Evolutionary conservation across 2,797 vertebrate species (phyloP).

Genomic region (Ctenochaetus hawaiiensis): DNA sequence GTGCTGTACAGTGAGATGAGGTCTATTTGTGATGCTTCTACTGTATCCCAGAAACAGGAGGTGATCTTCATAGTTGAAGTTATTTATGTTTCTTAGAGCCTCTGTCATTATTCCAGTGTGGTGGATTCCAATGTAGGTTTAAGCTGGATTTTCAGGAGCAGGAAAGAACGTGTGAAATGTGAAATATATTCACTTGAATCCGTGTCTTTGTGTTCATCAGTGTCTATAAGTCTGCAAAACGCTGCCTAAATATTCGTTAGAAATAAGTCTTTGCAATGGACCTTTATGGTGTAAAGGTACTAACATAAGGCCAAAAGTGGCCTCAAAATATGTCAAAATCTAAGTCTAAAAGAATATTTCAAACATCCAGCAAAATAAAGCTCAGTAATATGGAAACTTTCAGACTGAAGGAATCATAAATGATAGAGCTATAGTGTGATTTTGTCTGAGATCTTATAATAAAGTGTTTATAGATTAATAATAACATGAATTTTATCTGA

Average conservation of each 20-base stretch:
- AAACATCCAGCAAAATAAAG: not conserved
- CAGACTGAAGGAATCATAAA: not conserved
- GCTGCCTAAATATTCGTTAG: not conserved
- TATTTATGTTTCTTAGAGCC: constrained; percentile 42
- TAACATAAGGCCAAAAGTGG: constrained; percentile 7
- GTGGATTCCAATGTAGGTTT: constrained; percentile 17
- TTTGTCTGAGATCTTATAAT: not conserved
- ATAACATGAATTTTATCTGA: not conserved
- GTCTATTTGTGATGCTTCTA: constrained; percentile 61
- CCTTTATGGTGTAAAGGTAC: not conserved
- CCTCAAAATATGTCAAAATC: constrained; percentile 1
- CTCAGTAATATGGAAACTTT: not conserved
- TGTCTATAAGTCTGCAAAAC: constrained; percentile 2
- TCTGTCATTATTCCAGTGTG: constrained; percentile 34
- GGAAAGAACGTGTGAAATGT: not conserved
- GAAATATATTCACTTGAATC: constrained; percentile 4
- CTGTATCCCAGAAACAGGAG: constrained; percentile 44
- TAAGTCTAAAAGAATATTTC: not conserved
- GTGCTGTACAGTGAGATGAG: constrained; percentile 41
- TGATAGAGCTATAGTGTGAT: not conserved
- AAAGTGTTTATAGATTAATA: not conserved
- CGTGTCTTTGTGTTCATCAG: not conserved
- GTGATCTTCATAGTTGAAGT: constrained; percentile 39
- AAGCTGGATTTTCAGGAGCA: constrained; percentile 6
- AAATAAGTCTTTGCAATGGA: constrained; percentile 1